Evolutionary conservation across 2,797 vertebrate genomes (phyloP).

Genomic region (Notolepis coatsorum): DNA sequence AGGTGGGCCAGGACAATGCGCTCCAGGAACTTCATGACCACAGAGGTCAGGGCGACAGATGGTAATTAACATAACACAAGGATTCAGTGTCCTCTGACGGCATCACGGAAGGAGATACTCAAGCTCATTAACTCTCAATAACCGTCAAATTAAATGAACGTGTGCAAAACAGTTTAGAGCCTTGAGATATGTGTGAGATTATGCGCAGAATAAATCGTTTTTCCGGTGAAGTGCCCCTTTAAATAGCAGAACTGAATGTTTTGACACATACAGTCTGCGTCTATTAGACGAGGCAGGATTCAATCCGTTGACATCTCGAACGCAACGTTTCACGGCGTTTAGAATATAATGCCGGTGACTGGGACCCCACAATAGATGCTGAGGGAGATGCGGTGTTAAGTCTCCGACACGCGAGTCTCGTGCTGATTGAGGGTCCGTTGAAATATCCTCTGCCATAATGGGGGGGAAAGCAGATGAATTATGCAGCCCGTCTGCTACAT

Average conservation of each 20-base stretch:
- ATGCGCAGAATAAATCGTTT: no score
- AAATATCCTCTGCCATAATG: constrained; percentile 74
- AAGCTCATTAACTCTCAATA: no score
- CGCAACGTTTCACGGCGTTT: constrained; percentile 25
- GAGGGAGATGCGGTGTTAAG: constrained; percentile 36
- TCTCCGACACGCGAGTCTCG: constrained; percentile 25
- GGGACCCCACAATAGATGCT: constrained; percentile 4
- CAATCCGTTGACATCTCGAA: constrained; percentile 18
- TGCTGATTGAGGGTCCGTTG: constrained; percentile 50
- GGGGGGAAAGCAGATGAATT: constrained; percentile 78
- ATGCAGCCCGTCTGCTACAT: constrained; percentile 69
- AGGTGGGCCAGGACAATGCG: no score
- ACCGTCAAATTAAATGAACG: no score
- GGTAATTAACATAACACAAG: no score
- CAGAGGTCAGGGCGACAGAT: no score
- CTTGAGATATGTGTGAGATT: no score
- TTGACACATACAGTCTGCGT: constrained; percentile 1
- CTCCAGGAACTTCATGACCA: no score
- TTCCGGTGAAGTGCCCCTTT: constrained; percentile 21
- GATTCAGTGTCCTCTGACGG: no score
- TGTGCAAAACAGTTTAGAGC: no score
- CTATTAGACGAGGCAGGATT: constrained; percentile 25
- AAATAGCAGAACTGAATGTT: constrained; percentile 19
- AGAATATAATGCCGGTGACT: constrained; percentile 31
- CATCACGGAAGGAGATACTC: no score